Evolutionary conservation across 2,113 vertebrate genomes (phyloP).

Genomic region (Willisornis vidua): DNA sequence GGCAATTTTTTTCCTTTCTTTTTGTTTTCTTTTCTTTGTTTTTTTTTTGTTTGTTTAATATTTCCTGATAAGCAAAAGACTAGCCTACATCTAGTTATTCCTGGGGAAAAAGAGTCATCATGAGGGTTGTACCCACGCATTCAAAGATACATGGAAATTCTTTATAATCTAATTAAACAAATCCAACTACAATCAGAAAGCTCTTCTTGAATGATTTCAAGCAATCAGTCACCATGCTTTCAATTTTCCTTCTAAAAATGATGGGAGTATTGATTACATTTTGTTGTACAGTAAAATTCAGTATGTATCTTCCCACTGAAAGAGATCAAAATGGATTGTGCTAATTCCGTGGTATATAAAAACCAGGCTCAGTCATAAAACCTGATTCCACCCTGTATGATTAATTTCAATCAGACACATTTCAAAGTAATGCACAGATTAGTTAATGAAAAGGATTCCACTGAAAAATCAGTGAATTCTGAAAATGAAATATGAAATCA

Average conservation of each 20-base stretch:
- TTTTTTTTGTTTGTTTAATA: not conserved
- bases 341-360: not conserved
- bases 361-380: not conserved
- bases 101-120: not conserved
- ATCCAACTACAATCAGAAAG: not conserved
- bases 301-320: not conserved
- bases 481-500: not conserved
- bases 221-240: not conserved
- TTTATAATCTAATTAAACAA: not conserved
- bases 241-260: not conserved
- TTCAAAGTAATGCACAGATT: not conserved
- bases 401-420: not conserved
- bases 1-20: too few relatives aligned
- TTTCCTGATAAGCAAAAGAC: not conserved
- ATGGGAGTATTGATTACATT: not conserved
- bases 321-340: not conserved
- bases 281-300: not conserved
- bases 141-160: not conserved
- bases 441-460: not conserved
- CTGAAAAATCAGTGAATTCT: not conserved
- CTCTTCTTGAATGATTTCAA: not conserved
- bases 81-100: not conserved
- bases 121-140: not conserved
- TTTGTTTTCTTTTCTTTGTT: too few relatives aligned
- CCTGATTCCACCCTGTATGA: not conserved